These are phyloP conservation scores for Catamblyrhynchus diadema DNA, from an alignment of 2,797 vertebrate genomes.

Conservation along the genomic window DNA sequence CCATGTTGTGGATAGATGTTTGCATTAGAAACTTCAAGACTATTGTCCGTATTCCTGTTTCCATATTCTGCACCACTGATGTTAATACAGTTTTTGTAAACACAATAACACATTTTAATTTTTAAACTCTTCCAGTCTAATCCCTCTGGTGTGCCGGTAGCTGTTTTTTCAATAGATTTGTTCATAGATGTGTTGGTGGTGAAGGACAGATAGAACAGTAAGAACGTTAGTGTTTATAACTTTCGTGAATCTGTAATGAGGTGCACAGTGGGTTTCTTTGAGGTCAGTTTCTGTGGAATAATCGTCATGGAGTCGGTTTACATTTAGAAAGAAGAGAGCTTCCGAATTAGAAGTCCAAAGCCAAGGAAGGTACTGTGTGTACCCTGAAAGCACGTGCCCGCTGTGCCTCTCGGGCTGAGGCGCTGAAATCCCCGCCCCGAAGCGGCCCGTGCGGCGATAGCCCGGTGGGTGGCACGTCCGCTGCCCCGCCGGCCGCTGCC, in stretches of 20 bases:
- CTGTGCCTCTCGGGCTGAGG: not conserved
- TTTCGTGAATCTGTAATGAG: not conserved
- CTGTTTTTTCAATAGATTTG: not conserved
- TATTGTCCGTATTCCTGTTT: not conserved
- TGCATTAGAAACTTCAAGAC: not conserved
- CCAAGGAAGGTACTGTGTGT: rapidly evolving
- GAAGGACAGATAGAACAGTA: not conserved
- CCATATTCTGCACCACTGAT: not conserved
- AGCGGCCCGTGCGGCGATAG: not conserved
- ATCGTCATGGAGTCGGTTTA: not conserved
- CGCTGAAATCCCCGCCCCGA: rapidly evolving
- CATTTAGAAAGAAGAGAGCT: not conserved
- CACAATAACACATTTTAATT: not conserved
- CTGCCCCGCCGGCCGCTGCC: not conserved
- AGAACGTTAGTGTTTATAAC: not conserved
- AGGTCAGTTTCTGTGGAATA: not conserved
- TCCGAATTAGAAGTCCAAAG: not conserved
- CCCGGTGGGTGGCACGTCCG: rapidly evolving
- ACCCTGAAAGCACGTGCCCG: rapidly evolving
- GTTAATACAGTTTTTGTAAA: not conserved
- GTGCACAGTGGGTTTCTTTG: not conserved
- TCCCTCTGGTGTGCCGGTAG: not conserved
- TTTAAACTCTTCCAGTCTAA: not conserved
- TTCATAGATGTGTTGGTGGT: not conserved
- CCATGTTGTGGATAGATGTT: not conserved